Conservation (phyloP, 2,888 invertebrate genomes). For the Ormyrus thymus region DNA sequence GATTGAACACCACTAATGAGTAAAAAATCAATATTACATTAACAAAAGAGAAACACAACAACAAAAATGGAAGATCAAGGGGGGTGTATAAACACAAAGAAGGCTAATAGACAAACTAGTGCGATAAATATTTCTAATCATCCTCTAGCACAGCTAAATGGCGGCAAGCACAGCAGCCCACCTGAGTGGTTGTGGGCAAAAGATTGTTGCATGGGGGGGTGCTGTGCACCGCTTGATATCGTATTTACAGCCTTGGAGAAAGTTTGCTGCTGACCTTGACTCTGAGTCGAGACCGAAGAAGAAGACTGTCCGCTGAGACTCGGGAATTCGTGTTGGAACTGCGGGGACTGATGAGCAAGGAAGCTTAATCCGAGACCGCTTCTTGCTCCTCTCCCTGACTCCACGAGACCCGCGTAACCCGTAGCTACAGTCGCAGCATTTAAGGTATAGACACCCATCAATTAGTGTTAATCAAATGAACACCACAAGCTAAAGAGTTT, state of each 20-base stretch:
- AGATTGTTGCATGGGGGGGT: slow-evolving; percentile 74
- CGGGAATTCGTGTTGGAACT: slow-evolving; percentile 98
- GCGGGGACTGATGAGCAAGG: slow-evolving; percentile 85
- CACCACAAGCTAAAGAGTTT: too few species aligned
- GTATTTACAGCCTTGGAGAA: slow-evolving; percentile 66
- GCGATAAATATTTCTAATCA: slow-evolving; percentile 24
- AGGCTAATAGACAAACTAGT: slow-evolving; percentile 26
- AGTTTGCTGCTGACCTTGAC: slow-evolving; percentile 60
- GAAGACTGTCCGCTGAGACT: slow-evolving; percentile 77
- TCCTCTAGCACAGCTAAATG: slow-evolving; percentile 48
- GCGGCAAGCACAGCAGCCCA: slow-evolving; percentile 65
- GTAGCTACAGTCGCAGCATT: slow-evolving; percentile 59
- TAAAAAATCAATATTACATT: too few species aligned
- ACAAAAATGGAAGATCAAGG: slow-evolving; percentile 25
- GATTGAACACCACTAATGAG: slow-evolving; percentile 18
- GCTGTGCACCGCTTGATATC: slow-evolving; percentile 66
- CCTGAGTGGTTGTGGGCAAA: slow-evolving; percentile 72
- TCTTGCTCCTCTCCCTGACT: slow-evolving; percentile 78
- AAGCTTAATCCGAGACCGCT: slow-evolving; percentile 70
- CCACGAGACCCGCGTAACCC: slow-evolving; percentile 80
- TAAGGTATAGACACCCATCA: slow-evolving; percentile 37
- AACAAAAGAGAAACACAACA: background rate
- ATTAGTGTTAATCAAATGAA: background rate
- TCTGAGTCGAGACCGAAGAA: slow-evolving; percentile 67
- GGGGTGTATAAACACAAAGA: slow-evolving; percentile 36